phyloP scores from a whole-genome alignment of 2,888 invertebrate genomes.

The Atherix ibis region DNA sequence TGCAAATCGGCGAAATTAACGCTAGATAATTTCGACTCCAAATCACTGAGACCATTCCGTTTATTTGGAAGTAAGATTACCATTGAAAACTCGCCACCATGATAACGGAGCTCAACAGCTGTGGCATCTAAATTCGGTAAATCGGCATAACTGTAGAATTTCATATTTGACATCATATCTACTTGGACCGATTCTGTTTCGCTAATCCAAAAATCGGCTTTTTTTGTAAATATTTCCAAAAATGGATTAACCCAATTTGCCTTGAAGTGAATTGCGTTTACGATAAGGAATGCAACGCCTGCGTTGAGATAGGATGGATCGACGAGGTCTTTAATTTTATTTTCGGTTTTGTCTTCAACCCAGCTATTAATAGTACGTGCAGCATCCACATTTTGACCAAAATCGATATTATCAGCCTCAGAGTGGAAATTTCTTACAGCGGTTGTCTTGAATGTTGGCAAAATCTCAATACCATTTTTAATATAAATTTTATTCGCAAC shows the following conservation, averaged over 20 bases:
- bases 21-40: slow-evolving; percentile 42
- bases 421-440: slow-evolving; percentile 44
- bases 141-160: slow-evolving; percentile 29
- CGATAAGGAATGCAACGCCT: slow-evolving; percentile 47
- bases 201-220: no score
- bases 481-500: slow-evolving; percentile 55
- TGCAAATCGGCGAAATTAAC: slow-evolving; percentile 29
- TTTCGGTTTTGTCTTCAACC: slow-evolving; percentile 57
- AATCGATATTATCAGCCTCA: slow-evolving; percentile 43
- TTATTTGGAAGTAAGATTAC: slow-evolving; percentile 52
- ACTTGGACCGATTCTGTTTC: slow-evolving; percentile 38
- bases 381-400: slow-evolving; percentile 33
- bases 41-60: slow-evolving; percentile 40
- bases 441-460: slow-evolving; percentile 36
- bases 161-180: slow-evolving; percentile 47
- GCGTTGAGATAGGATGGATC: slow-evolving; percentile 35
- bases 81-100: slow-evolving; percentile 48
- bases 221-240: slow-evolving; percentile 20
- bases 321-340: slow-evolving; percentile 61
- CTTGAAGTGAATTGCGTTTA: slow-evolving; percentile 72
- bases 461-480: slow-evolving; percentile 36
- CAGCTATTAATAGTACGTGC: slow-evolving; percentile 53
- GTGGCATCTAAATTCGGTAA: slow-evolving; percentile 33
- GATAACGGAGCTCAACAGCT: slow-evolving; percentile 54
- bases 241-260: slow-evolving; percentile 29